A percentile compares a stretch with the other conserved stretches of the same genome.
Conservation (phyloP, 2,888 invertebrate species). For the Lasioglossum villosulum region DNA sequence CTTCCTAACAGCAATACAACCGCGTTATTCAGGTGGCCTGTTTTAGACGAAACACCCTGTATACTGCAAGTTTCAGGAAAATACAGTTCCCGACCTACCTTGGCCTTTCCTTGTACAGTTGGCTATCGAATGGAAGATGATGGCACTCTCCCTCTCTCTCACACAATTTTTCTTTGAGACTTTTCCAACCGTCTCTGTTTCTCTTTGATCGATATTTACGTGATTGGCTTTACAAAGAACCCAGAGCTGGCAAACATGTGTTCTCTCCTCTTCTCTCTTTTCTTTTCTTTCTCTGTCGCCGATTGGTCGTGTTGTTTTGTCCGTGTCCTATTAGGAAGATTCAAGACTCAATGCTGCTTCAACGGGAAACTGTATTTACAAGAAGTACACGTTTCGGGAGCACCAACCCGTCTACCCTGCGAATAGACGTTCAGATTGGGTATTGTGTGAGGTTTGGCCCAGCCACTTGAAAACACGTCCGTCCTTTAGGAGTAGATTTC, state of each 20-base stretch:
- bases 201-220: slow-evolving; percentile 64
- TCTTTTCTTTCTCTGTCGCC: too few species aligned
- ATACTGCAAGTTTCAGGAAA: too few species aligned
- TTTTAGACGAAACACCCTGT: too few species aligned
- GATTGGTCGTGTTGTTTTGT: neutral
- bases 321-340: neutral
- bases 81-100: too few species aligned
- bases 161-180: neutral
- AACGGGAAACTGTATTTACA: neutral
- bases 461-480: neutral
- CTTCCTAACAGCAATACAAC: too few species aligned
- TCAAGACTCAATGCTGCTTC: neutral
- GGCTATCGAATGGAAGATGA: slow-evolving; percentile 25
- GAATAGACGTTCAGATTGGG: slow-evolving; percentile 3
- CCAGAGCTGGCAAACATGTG: slow-evolving; percentile 25
- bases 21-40: too few species aligned
- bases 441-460: neutral
- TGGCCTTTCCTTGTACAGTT: too few species aligned
- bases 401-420: neutral
- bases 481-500: slow-evolving; percentile 13
- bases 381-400: slow-evolving; percentile 7
- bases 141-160: neutral
- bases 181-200: neutral
- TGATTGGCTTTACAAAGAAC: slow-evolving; percentile 59
- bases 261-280: neutral